These are phyloP conservation scores for Bothrops jararaca DNA, from an alignment of 2,113 vertebrate species.

Conservation along the genomic window DNA sequence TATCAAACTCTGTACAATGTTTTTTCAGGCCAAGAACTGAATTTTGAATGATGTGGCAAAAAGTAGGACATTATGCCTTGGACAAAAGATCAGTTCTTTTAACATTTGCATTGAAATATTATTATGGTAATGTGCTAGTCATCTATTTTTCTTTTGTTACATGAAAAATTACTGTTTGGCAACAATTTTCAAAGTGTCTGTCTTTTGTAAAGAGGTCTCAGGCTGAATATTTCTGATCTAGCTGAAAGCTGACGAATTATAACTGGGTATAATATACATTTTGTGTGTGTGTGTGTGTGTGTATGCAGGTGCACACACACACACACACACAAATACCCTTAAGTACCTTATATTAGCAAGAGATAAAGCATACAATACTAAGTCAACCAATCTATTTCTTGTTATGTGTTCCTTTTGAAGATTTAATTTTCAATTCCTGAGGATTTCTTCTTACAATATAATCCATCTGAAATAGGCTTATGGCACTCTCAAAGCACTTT, in stretches of 20 bases:
- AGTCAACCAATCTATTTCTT: conserved; percentile 43
- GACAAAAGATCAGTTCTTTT: not conserved
- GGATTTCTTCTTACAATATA: conserved; percentile 51
- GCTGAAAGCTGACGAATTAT: not conserved
- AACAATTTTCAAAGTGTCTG: not conserved
- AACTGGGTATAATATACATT: not conserved
- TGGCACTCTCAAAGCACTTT: conserved; percentile 46
- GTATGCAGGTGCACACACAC: too few species aligned
- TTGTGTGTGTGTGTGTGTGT: too few species aligned
- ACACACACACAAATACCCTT: conserved; percentile 10
- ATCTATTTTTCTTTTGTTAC: not conserved
- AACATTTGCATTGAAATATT: not conserved
- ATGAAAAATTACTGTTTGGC: not conserved
- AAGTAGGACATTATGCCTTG: not conserved
- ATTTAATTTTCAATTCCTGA: conserved; percentile 45
- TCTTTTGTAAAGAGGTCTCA: not conserved
- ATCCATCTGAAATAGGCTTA: conserved; percentile 52
- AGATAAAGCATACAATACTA: not conserved
- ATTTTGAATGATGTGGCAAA: not conserved
- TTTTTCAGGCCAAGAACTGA: not conserved
- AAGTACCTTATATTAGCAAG: conserved; percentile 39
- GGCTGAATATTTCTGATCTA: not conserved
- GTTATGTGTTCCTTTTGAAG: conserved; percentile 37
- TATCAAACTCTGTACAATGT: not conserved
- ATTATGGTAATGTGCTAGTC: not conserved